Percentiles rank a stretch among this genome's conserved stretches.
These are phyloP conservation scores for Gobio gobio DNA, from an alignment of 2,113 vertebrate genomes.

Conservation along the genomic window DNA sequence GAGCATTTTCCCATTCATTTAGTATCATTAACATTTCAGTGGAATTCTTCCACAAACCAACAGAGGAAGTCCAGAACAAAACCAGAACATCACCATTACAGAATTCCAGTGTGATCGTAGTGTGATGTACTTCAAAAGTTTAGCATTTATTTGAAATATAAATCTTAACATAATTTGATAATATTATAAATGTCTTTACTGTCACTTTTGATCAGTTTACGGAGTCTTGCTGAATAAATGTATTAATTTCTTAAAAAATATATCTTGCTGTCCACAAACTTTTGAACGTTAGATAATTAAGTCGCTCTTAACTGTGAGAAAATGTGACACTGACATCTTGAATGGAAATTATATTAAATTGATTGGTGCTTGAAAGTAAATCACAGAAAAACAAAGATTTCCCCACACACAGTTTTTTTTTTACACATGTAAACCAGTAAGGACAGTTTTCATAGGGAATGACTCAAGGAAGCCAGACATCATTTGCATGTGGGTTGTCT, in stretches of 20 bases:
- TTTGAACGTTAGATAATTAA: not conserved
- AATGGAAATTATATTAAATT: no score
- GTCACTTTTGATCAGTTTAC: not conserved
- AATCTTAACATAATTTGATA: not conserved
- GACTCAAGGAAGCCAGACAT: not conserved
- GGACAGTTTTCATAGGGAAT: not conserved
- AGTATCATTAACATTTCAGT: constrained; percentile 5
- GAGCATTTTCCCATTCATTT: not conserved
- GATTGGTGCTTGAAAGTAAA: no score
- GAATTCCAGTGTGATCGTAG: not conserved
- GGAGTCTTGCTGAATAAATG: not conserved
- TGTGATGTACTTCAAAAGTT: not conserved
- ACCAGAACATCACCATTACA: not conserved
- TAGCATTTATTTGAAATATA: not conserved
- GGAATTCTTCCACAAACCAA: constrained; percentile 9
- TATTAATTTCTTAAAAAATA: no score
- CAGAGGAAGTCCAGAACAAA: constrained; percentile 16
- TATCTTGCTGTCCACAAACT: no score
- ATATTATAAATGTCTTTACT: not conserved
- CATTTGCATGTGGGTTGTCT: not conserved
- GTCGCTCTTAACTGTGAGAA: not conserved
- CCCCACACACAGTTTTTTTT: not conserved
- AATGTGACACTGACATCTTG: not conserved
- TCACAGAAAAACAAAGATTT: not conserved
- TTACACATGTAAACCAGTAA: not conserved